Base-by-base conservation (phyloP, 2,113 vertebrate species). In the Nesogale talazaci region DNA sequence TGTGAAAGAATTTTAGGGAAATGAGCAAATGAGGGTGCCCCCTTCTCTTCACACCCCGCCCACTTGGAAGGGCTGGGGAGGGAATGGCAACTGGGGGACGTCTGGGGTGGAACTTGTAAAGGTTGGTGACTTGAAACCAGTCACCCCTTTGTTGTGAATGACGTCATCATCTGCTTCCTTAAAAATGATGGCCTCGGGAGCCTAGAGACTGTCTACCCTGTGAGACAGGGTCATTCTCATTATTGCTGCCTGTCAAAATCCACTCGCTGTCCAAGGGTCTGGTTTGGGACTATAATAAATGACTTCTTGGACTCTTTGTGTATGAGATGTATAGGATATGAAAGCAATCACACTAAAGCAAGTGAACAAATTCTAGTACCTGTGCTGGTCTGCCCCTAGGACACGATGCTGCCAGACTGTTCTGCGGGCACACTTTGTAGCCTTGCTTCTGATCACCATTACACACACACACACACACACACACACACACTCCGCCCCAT, bases 41-140 rank as follows among this genome's bases (percentile, higher is more conserved):
- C 27, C 25, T 2, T 14, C 11, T 42, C 25, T 16, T 75, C 23
- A 40, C 11, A 6, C 40, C 7, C 75, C 6, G 25, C 15, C 0
- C 16, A 0, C 22, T n/a, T 11, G 42, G 17, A 14, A 16, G 25
- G 40, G 27, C 46, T 5, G 14, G 16, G 25, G 59, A 17, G 75
- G 27, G 27, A 77, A 46, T 42, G 25, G n/a, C 0, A 17, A 20
- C 27, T 15, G 1, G 42, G 6, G 8, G 15, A 69, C n/a, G 6
- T 22, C 5, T 8, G 5, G 22, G 23, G 0, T 38, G 34, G 14
- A 6, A 14, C 25, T 1, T 1, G 0, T 4, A 36, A 36, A 36
- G 70, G 11, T 70, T 19, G 69, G 16, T 17, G 10, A 14, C 10
- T 38, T 72, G 4, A 12, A n/a, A 72, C 34, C 34, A 52, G 46